A percentile compares a stretch with the other conserved stretches of the same genome.
These are phyloP conservation scores for Hippolais icterina DNA, from an alignment of 2,113 vertebrate genomes.

Conservation along the genomic window DNA sequence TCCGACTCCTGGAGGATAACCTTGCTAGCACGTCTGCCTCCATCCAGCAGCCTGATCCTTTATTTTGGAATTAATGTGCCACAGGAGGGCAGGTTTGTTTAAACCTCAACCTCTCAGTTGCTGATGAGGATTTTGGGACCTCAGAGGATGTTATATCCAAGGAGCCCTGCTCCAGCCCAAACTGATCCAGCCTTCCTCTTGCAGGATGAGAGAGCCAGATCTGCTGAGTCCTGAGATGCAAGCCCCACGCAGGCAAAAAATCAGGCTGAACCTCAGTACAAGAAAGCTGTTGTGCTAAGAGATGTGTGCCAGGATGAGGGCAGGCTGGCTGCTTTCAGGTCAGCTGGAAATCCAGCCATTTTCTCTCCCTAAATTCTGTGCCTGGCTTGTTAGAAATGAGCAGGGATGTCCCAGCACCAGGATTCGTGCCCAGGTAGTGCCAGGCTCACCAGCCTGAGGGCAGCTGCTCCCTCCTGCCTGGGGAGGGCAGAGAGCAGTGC, in stretches of 20 bases:
- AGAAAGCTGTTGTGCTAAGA: not conserved
- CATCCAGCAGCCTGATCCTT: not conserved
- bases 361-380: not conserved
- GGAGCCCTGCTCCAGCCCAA: not conserved
- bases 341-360: not conserved
- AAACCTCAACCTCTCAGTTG: not conserved
- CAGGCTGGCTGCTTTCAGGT: not conserved
- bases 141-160: rapidly evolving
- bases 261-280: rapidly evolving
- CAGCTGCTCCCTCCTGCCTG: not conserved
- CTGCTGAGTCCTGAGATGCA: rapidly evolving
- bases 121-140: not conserved
- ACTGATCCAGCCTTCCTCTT: not conserved
- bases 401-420: not conserved
- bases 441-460: not conserved
- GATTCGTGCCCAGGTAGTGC: not conserved
- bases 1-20: not conserved
- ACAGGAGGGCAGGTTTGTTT: not conserved
- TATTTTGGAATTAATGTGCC: not conserved
- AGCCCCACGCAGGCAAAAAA: rapidly evolving
- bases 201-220: not conserved
- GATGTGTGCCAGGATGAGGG: rapidly evolving
- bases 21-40: not conserved
- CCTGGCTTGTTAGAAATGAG: rapidly evolving
- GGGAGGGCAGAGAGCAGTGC: not conserved